Evolutionary conservation across 2,888 invertebrate genomes (phyloP).

Genomic region (Conistra vaccinii): DNA sequence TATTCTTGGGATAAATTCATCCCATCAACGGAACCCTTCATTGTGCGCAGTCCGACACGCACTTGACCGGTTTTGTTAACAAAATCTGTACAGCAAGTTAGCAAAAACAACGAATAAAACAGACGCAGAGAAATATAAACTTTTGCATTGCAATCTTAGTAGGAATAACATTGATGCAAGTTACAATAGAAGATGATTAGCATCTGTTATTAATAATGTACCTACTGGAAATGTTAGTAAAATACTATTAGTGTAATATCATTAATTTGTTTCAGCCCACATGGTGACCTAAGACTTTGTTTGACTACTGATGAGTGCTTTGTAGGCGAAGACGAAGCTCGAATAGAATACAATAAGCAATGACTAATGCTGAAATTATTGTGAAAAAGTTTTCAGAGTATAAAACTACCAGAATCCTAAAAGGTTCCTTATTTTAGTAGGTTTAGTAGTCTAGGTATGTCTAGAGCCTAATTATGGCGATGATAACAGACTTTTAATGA

Average conservation of each 20-base stretch:
- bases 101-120: neutral
- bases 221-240: slow-evolving; percentile 25
- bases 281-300: slow-evolving; percentile 14
- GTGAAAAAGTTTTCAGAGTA: neutral
- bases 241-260: slow-evolving; percentile 43
- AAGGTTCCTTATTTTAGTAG: neutral
- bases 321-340: slow-evolving; percentile 16
- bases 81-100: neutral
- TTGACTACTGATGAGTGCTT: slow-evolving; percentile 37
- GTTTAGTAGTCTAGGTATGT: neutral
- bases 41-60: too few species aligned
- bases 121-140: neutral
- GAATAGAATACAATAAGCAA: neutral
- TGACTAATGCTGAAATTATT: slow-evolving; percentile 8
- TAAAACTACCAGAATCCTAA: neutral
- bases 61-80: too few species aligned
- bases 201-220: slow-evolving; percentile 49
- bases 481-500: too few species aligned
- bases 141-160: neutral
- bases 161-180: slow-evolving; percentile 30
- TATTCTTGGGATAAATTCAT: too few species aligned
- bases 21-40: too few species aligned
- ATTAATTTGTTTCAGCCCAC: slow-evolving; percentile 54
- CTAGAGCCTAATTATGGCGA: too few species aligned
- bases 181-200: slow-evolving; percentile 53